phyloP scores from a whole-genome alignment of 1,140 invertebrate genomes.

The Drosophila eugracilis region DNA sequence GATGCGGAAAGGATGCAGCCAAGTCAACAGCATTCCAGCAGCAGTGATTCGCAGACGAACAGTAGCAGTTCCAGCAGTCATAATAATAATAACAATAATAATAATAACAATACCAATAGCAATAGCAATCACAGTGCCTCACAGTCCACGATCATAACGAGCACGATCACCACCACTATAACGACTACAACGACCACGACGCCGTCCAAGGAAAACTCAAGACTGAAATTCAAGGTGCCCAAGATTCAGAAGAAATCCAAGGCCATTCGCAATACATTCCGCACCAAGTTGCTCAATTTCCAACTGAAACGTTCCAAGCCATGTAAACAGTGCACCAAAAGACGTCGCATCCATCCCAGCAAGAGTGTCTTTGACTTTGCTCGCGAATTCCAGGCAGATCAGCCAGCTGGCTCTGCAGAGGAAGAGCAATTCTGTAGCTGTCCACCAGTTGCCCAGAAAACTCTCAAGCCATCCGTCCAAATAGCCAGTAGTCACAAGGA shows the following conservation, averaged over 20 bases:
- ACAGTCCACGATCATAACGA: conserved; percentile 59
- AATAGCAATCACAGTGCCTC: conserved; percentile 48
- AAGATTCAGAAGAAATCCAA: conserved; percentile 84
- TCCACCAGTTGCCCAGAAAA: conserved; percentile 29
- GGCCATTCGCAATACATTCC: conserved; percentile 82
- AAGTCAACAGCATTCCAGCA: conserved; percentile 32
- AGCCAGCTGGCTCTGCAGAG: conserved; percentile 1
- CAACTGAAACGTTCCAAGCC: conserved; percentile 70
- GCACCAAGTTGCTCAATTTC: conserved; percentile 74
- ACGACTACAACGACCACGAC: conserved; percentile 54
- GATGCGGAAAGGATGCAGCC: conserved; percentile 9
- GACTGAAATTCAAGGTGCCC: conserved; percentile 84
- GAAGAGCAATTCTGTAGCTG: conserved; percentile 74
- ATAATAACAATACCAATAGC: conserved; percentile 33
- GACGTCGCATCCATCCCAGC: conserved; percentile 78
- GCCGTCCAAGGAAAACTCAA: conserved; percentile 80
- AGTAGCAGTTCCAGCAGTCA: conserved; percentile 38
- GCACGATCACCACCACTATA: conserved; percentile 57
- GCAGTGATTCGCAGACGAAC: conserved; percentile 35
- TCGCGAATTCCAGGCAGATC: conserved; percentile 61
- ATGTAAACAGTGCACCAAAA: conserved; percentile 79
- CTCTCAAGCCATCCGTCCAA: conserved; percentile 33
- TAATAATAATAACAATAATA: conserved; percentile 43
- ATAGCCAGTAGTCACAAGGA: conserved; percentile 33
- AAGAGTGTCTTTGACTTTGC: conserved; percentile 79